A percentile compares a stretch with the other conserved stretches of the same genome.
Conservation (phyloP, 2,113 vertebrate species). For the Arizona elegans region DNA sequence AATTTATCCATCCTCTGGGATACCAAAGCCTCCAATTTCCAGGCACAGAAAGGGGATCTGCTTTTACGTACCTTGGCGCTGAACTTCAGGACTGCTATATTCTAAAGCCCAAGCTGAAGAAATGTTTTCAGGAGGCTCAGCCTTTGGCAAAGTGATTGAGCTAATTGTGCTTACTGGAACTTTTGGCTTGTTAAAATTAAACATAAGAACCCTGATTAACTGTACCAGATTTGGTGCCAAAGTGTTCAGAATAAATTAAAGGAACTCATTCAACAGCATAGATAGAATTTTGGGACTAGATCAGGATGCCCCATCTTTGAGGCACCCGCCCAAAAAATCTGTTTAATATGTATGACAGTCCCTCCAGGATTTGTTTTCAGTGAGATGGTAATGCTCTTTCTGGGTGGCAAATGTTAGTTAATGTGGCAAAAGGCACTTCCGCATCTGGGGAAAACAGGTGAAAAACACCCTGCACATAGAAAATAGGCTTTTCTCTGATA, state of each 20-base stretch:
- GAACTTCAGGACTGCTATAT: background rate
- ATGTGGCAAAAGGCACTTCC: background rate
- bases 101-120: background rate
- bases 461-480: background rate
- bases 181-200: background rate
- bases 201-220: background rate
- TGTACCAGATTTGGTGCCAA: background rate
- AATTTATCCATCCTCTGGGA: background rate
- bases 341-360: background rate
- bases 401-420: background rate
- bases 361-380: background rate
- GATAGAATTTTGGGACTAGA: background rate
- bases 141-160: background rate
- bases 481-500: background rate
- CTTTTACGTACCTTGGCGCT: background rate
- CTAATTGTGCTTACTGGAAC: background rate
- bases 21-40: background rate
- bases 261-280: too few species aligned
- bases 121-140: background rate
- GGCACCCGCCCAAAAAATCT: background rate
- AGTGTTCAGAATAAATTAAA: background rate
- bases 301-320: background rate
- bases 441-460: background rate
- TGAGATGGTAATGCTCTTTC: background rate
- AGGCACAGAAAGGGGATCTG: background rate